phyloP scores from a whole-genome alignment of 2,797 vertebrate genomes.

The Acomys russatus region DNA sequence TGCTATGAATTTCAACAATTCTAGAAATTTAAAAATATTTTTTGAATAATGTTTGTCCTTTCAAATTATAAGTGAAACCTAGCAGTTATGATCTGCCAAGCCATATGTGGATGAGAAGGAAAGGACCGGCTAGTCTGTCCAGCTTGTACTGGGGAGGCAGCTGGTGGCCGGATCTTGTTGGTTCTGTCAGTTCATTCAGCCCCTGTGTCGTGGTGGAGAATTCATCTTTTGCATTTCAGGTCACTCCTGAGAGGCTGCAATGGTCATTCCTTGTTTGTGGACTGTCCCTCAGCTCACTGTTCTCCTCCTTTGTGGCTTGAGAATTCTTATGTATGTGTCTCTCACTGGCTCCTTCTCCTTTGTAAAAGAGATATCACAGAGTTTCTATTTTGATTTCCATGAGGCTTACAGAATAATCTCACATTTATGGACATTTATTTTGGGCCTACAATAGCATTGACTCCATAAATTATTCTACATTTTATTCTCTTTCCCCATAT shows the following conservation, averaged over 20 bases:
- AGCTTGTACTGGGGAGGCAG: neutral
- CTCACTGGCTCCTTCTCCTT: neutral
- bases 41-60: neutral
- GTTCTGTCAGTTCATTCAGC: neutral
- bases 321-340: neutral
- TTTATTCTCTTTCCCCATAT: neutral
- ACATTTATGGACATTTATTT: neutral
- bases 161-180: too few species aligned
- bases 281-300: neutral
- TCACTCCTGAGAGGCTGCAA: neutral
- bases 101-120: too few species aligned
- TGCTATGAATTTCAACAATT: neutral
- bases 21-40: neutral
- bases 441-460: neutral
- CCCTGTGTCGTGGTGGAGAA: neutral
- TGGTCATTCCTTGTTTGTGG: neutral
- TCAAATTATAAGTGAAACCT: neutral
- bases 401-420: neutral
- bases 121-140: rapidly evolving
- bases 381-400: neutral
- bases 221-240: neutral
- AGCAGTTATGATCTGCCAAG: neutral
- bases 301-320: neutral
- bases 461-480: neutral
- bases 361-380: neutral